phyloP scores from a whole-genome alignment of 2,797 vertebrate genomes.

The Clamator glandarius region DNA sequence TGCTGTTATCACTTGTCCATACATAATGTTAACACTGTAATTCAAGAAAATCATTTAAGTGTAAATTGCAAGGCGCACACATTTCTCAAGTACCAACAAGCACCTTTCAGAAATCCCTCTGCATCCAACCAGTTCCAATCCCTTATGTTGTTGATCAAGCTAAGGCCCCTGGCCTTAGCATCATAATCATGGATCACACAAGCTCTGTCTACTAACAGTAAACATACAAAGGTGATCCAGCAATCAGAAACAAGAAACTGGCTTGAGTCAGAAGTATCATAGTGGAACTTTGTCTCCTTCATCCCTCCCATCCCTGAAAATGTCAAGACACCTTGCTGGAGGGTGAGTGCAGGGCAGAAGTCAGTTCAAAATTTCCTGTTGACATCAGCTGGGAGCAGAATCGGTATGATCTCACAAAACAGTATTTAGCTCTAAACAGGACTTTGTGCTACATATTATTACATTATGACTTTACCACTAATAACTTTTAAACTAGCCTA shows the following conservation, averaged over 20 bases:
- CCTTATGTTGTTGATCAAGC: neutral
- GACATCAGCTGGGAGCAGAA: neutral
- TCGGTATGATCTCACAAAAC: rapidly evolving
- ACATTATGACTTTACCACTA: neutral
- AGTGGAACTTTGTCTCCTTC: neutral
- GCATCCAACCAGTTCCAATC: neutral
- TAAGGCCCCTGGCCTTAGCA: neutral
- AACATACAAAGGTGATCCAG: neutral
- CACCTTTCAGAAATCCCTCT: neutral
- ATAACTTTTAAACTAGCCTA: neutral
- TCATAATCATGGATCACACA: neutral
- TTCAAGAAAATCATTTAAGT: neutral
- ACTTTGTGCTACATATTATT: neutral
- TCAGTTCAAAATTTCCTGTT: neutral
- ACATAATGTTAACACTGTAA: neutral
- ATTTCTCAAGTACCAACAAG: neutral
- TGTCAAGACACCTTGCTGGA: rapidly evolving
- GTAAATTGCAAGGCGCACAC: neutral
- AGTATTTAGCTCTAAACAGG: neutral
- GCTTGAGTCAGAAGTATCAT: neutral
- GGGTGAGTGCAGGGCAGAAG: neutral
- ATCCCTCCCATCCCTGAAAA: neutral
- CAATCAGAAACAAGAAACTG: neutral
- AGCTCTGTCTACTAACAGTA: neutral
- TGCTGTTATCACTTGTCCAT: neutral